Percentiles rank a stretch among this genome's conserved stretches.
Evolutionary conservation across 1,140 invertebrate genomes (phyloP).

Genomic region (Rhynchophorus ferrugineus): DNA sequence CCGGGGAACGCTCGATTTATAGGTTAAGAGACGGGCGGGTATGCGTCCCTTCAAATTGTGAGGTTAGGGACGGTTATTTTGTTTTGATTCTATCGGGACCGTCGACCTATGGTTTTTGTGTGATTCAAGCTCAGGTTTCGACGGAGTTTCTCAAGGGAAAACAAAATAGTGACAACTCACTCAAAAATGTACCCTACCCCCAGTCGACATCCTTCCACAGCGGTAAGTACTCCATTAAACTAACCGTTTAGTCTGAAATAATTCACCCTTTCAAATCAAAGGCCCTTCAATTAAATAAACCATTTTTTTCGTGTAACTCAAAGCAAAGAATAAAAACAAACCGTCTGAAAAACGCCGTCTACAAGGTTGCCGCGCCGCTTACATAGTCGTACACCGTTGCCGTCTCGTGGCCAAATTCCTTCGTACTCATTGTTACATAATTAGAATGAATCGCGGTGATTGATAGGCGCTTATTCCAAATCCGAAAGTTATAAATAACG

Average conservation of each 20-base stretch:
- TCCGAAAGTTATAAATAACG: too few relatives aligned
- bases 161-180: too few relatives aligned
- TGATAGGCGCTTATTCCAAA: too few relatives aligned
- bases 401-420: too few relatives aligned
- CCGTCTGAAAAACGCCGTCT: background rate
- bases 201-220: background rate
- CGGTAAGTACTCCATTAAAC: background rate
- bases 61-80: background rate
- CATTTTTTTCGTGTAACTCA: too few relatives aligned
- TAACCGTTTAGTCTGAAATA: too few relatives aligned
- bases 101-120: background rate
- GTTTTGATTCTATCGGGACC: too few relatives aligned
- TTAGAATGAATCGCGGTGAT: too few relatives aligned
- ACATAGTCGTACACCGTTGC: too few relatives aligned
- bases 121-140: background rate
- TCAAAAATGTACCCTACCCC: slow-evolving; percentile 1
- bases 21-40: slow-evolving; percentile 2
- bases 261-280: too few relatives aligned
- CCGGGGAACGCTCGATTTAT: background rate
- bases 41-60: background rate
- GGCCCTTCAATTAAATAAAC: too few relatives aligned
- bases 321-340: background rate
- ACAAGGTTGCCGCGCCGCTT: background rate
- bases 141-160: background rate
- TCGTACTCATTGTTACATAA: too few relatives aligned